These are phyloP conservation scores for Caenorhabditis parvicauda DNA, from an alignment of 2,888 invertebrate genomes.

Conservation along the genomic window DNA sequence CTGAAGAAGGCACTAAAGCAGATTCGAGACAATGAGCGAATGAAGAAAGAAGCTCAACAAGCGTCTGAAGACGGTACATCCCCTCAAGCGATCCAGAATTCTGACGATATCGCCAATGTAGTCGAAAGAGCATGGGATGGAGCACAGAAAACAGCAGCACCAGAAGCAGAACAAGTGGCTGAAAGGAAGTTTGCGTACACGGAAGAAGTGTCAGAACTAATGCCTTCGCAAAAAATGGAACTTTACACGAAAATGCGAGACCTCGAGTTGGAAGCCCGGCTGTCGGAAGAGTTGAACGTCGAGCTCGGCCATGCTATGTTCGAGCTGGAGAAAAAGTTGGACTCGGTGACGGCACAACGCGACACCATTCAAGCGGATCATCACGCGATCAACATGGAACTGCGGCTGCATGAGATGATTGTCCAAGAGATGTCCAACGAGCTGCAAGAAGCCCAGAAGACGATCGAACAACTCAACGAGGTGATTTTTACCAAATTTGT, in stretches of 20 bases:
- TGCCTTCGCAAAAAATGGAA: too few species aligned
- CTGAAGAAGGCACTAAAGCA: slow-evolving; percentile 8
- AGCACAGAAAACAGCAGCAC: too few species aligned
- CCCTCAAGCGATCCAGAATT: too few species aligned
- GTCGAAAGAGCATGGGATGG: too few species aligned
- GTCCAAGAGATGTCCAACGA: slow-evolving; percentile 28
- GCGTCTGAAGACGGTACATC: too few species aligned
- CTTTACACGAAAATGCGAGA: slow-evolving; percentile 8
- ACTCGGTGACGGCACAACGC: slow-evolving; percentile 3
- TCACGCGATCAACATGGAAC: slow-evolving; percentile 23
- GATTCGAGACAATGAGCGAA: slow-evolving; percentile 8
- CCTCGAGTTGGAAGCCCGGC: slow-evolving; percentile 28
- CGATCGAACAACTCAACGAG: too few species aligned
- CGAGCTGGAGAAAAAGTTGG: slow-evolving; percentile 27
- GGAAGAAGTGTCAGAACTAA: too few species aligned
- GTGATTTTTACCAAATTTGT: too few species aligned
- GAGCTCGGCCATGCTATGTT: slow-evolving; percentile 37
- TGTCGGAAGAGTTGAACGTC: slow-evolving; percentile 40
- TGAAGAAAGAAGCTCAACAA: slow-evolving; percentile 8
- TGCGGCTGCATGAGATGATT: slow-evolving; percentile 29
- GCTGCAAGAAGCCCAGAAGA: slow-evolving; percentile 10
- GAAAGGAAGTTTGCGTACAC: too few species aligned
- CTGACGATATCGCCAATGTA: too few species aligned
- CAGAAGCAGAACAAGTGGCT: background rate
- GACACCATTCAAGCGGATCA: too few species aligned